Base-by-base conservation (phyloP, 2,113 vertebrate species). In the Proteles cristata region DNA sequence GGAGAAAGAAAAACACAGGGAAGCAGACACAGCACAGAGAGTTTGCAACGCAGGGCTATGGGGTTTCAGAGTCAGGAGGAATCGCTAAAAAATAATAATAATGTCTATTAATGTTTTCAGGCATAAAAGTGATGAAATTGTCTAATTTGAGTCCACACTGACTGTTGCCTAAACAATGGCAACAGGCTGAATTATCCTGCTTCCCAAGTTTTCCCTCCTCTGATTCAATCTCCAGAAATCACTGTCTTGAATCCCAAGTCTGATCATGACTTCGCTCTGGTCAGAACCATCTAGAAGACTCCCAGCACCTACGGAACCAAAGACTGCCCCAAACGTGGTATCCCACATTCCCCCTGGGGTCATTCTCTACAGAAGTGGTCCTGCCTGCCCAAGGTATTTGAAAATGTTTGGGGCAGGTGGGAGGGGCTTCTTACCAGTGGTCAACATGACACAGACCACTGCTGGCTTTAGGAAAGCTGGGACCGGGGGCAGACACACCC, bases 11-110 rank as follows among this genome's bases (percentile, higher is more conserved):
- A 97, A 88, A 95, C 74, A 93, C 74, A 97, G 96, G 90, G 96
- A 97, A 92, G 80, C 87, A 92, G 87, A 69, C 94, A 79, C 58
- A 92, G 89, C 87, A 97, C 92, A 94, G 43, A 90, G 58, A 85
- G 84, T 80, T 94, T 93, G 55, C 43, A 80, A 7, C 31, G 35
- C 25, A 28, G 21, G 31, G 3, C 63, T 66, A 80, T 55, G 48
- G 53, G 65, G 87, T 65, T 86, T 80, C 92, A 90, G 53, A 69
- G 48, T 31, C 43, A 88, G 74, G 6, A 91, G 76, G 43, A 92
- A 92, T 9, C 31, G n/a, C 65, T 84, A 12, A 26, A 35, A 26
- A 58, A 61, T 61, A 61, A 61, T 21, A 83, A 87, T 45, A 63
- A 71, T 25, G 66, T 83, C 53, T 80, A 53, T 61, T 69, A 74